These are phyloP conservation scores for Corvus cornix DNA, from an alignment of 2,113 vertebrate species.

Conservation along the genomic window DNA sequence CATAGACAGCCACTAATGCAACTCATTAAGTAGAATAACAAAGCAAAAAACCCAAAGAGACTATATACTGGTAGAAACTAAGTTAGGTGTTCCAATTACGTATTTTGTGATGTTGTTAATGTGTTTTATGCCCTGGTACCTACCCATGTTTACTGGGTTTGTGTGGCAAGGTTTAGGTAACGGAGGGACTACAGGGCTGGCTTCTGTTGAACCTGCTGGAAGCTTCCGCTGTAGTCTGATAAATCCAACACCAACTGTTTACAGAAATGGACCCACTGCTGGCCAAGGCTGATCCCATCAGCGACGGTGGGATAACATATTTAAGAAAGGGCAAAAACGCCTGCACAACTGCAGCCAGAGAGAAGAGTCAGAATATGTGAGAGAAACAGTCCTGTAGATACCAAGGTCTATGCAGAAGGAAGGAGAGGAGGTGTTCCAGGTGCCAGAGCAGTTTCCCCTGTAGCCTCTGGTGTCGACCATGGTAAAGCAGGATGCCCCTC, in stretches of 20 bases:
- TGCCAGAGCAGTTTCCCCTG: background rate
- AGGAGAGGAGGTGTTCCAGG: background rate
- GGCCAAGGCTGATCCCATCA: background rate
- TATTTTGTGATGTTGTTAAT: background rate
- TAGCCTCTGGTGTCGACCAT: background rate
- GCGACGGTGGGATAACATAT: rapidly evolving
- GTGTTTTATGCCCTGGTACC: background rate
- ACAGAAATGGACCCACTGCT: rapidly evolving
- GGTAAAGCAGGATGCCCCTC: background rate
- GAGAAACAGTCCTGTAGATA: background rate
- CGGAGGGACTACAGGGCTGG: background rate
- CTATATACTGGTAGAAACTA: background rate
- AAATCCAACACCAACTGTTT: rapidly evolving
- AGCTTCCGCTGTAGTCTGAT: background rate
- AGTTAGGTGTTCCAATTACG: background rate
- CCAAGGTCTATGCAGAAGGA: background rate
- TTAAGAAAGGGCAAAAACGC: background rate
- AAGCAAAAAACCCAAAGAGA: background rate
- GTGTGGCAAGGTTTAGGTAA: background rate
- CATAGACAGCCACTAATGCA: background rate
- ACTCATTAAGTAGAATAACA: background rate
- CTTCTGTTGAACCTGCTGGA: background rate
- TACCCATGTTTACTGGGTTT: background rate
- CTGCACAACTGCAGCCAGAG: background rate
- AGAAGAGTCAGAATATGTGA: background rate